phyloP scores from a whole-genome alignment of 1,140 invertebrate genomes.

The Octopus sinensis region DNA sequence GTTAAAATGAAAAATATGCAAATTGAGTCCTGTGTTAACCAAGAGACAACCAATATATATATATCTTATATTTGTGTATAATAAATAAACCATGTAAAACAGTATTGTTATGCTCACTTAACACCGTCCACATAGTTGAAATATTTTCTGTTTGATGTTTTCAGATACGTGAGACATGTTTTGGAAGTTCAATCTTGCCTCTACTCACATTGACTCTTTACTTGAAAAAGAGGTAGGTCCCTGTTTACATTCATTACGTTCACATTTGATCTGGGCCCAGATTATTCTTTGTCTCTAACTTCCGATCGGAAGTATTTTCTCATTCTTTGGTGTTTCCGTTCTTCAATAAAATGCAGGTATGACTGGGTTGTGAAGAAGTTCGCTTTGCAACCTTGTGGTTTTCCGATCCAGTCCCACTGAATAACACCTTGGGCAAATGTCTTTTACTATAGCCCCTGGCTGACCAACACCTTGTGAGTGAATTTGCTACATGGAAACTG shows the following conservation, averaged over 20 bases:
- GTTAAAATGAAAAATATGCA: too few species aligned
- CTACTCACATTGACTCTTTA: conserved; percentile 72
- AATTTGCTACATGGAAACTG: too few species aligned
- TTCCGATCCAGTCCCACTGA: neutral
- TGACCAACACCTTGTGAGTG: too few species aligned
- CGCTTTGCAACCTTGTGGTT: neutral
- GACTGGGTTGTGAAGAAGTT: neutral
- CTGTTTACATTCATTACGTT: neutral
- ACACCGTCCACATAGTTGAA: too few species aligned
- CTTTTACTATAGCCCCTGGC: too few species aligned
- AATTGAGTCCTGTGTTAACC: too few species aligned
- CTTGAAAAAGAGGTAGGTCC: conserved; percentile 71
- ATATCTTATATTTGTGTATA: too few species aligned
- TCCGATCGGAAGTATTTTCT: conserved; percentile 7
- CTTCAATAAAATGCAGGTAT: conserved; percentile 17
- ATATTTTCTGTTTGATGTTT: conserved; percentile 17
- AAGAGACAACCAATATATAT: too few species aligned
- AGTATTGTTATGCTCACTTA: too few species aligned
- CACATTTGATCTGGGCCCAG: neutral
- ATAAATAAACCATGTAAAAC: too few species aligned
- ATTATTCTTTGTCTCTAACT: conserved; percentile 21
- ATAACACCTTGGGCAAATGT: too few species aligned
- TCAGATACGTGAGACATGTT: conserved; percentile 64
- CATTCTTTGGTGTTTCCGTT: neutral
- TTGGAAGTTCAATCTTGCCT: conserved; percentile 74